Percentiles rank a stretch among this genome's conserved stretches.
phyloP scores from a whole-genome alignment of 2,888 invertebrate species.

The Ferdinandea cuprea region DNA sequence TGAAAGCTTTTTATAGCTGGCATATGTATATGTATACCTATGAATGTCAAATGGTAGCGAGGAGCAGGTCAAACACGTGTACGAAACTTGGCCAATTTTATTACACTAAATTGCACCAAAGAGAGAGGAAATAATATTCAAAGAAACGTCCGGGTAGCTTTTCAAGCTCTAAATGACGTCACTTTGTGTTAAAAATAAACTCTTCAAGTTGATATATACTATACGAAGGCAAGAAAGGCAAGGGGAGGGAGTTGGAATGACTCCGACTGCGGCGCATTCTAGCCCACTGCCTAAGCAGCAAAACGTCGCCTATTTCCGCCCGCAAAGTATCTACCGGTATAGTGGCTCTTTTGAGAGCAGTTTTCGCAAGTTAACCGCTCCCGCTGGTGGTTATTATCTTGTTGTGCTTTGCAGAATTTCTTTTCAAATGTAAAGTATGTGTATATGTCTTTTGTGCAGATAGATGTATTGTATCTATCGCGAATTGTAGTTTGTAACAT shows the following conservation, averaged over 20 bases:
- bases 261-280: neutral
- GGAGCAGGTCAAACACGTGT: slow-evolving; percentile 42
- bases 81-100: slow-evolving; percentile 21
- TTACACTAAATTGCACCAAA: slow-evolving; percentile 20
- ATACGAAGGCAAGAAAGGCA: neutral
- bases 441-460: too few relatives aligned
- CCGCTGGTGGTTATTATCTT: slow-evolving; percentile 25
- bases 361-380: slow-evolving; percentile 28
- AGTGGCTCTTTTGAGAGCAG: slow-evolving; percentile 22
- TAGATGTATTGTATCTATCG: too few relatives aligned
- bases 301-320: slow-evolving; percentile 23
- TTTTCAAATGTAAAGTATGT: slow-evolving; percentile 1
- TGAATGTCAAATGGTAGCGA: neutral
- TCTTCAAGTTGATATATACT: slow-evolving; percentile 6
- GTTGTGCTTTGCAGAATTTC: slow-evolving; percentile 17
- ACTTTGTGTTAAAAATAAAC: slow-evolving; percentile 47
- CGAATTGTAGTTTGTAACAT: slow-evolving; percentile 32
- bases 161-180: slow-evolving; percentile 44
- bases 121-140: neutral
- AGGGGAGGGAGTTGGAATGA: neutral
- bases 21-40: neutral
- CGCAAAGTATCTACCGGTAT: slow-evolving; percentile 32
- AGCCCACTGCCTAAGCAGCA: neutral
- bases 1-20: slow-evolving; percentile 11
- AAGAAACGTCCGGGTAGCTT: slow-evolving; percentile 2